Evolutionary conservation across 1,140 invertebrate species (phyloP).

Genomic region (Drosophila parvula): DNA sequence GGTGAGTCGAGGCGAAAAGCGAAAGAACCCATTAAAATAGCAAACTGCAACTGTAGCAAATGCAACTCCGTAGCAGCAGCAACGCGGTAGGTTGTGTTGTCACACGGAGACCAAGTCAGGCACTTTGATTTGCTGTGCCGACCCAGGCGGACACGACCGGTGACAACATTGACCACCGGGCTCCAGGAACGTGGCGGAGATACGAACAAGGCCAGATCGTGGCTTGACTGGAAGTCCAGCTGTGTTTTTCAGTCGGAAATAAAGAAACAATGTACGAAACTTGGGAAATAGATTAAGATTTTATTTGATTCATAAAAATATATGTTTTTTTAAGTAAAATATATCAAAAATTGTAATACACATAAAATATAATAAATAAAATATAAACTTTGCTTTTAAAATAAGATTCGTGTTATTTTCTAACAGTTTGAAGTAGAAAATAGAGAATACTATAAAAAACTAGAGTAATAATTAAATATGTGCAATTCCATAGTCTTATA

Average conservation of each 20-base stretch:
- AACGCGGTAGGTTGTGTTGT: conserved; percentile 74
- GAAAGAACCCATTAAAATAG: conserved; percentile 82
- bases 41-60: conserved; percentile 60
- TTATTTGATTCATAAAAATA: too few relatives aligned
- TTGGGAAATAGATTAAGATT: not conserved
- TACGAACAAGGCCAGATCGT: conserved; percentile 2
- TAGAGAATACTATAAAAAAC: too few relatives aligned
- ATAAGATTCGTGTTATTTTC: too few relatives aligned
- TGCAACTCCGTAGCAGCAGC: conserved; percentile 21
- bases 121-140: conserved; percentile 63
- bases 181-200: not conserved
- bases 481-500: too few relatives aligned
- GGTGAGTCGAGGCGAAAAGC: conserved; percentile 62
- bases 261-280: not conserved
- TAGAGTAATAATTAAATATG: too few relatives aligned
- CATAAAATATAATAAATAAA: too few relatives aligned
- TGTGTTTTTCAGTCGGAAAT: not conserved
- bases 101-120: conserved; percentile 46
- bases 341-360: too few relatives aligned
- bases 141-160: conserved; percentile 54
- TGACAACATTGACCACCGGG: conserved; percentile 73
- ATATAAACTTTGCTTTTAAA: too few relatives aligned
- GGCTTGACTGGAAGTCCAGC: not conserved
- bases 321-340: too few relatives aligned
- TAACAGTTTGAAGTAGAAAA: too few relatives aligned